Base-by-base conservation (phyloP, 1,140 invertebrate species). In the Bombus difficillimus region DNA sequence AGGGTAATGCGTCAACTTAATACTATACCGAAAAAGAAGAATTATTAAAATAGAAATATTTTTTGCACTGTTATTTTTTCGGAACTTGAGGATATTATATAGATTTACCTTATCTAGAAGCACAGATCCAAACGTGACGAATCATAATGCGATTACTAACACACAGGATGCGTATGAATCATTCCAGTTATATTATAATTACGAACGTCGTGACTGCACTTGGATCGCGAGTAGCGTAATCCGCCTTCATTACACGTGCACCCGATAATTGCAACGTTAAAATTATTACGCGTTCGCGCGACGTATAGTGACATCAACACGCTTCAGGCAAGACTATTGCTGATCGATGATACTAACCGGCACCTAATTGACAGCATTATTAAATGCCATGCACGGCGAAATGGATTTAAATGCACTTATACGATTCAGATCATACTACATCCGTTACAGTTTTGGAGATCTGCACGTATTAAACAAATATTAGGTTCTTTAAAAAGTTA, bases 251-350 rank as follows among this genome's bases (percentile, higher is more conserved):
- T 84, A 71, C 47, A 13, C n/a, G 53, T 22, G 10, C 22, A 37
- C 13, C 15, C 76, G 82, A 84, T 84, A 84, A 84, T 84, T 84
- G 59, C 82, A 71, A 79, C 39, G 76, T 79, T 84, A 79, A 79
- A 84, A 84, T 84, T 84, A 84, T 71, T 71, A 69, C 66, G 66
- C n/a, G 0, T 18, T 32, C 57, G 37, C 22, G 47, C n/a, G 5
- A 41, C n/a, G 8, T 15, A 18, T 28, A 25, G 9, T 43, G n/a
- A 71, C 47, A 13, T 57, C 28, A 41, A 78, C 76, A n/a, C 73
- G 76, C n/a, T n/a, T 1, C 22, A 13, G n/a, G 57, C 66, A 62
- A 84, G 66, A 34, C 75, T 43, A 32, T n/a, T 18, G 53, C 39
- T 79, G 75, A 79, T 79, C 76, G 82, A 79, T 79, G 76, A 22